These are phyloP conservation scores for Pachypanchax playfairii DNA, from an alignment of 2,113 vertebrate species.

Conservation along the genomic window DNA sequence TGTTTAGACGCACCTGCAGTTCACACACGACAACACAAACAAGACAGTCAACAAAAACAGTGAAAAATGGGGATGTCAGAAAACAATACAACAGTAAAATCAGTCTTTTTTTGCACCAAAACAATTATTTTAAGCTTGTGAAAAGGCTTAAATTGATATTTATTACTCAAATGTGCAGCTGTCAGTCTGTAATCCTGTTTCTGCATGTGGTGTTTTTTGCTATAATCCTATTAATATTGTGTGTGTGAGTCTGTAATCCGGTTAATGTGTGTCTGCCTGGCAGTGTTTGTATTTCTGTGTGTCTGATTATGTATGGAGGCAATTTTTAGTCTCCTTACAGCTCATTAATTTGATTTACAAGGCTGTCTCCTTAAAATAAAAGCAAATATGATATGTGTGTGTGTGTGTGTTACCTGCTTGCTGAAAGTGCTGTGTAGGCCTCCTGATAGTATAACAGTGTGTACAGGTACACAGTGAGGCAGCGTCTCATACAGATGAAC, in stretches of 20 bases:
- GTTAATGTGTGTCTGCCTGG: conserved; percentile 22
- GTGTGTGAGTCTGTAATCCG: conserved; percentile 45
- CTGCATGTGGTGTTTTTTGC: conserved; percentile 19
- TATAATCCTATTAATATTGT: background rate
- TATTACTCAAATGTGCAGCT: too few relatives aligned
- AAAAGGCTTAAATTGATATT: too few relatives aligned
- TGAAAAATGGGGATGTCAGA: too few relatives aligned
- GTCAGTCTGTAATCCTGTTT: too few relatives aligned
- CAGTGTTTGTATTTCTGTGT: background rate
- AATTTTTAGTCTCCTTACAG: conserved; percentile 10
- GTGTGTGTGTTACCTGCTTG: conserved; percentile 72
- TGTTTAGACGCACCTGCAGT: conserved; percentile 82
- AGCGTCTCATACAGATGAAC: conserved; percentile 83
- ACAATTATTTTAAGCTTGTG: too few relatives aligned
- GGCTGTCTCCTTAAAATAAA: background rate
- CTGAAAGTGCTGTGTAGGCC: conserved; percentile 74
- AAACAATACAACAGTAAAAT: too few relatives aligned
- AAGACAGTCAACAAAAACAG: too few relatives aligned
- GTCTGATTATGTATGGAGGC: conserved; percentile 16
- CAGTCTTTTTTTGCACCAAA: too few relatives aligned
- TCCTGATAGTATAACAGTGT: conserved; percentile 78
- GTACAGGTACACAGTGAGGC: conserved; percentile 76
- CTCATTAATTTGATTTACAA: conserved; percentile 15
- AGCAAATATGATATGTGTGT: background rate
- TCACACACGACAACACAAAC: conserved; percentile 11